Base-by-base conservation (phyloP, 2,113 vertebrate species). In the Lates calcarifer region DNA sequence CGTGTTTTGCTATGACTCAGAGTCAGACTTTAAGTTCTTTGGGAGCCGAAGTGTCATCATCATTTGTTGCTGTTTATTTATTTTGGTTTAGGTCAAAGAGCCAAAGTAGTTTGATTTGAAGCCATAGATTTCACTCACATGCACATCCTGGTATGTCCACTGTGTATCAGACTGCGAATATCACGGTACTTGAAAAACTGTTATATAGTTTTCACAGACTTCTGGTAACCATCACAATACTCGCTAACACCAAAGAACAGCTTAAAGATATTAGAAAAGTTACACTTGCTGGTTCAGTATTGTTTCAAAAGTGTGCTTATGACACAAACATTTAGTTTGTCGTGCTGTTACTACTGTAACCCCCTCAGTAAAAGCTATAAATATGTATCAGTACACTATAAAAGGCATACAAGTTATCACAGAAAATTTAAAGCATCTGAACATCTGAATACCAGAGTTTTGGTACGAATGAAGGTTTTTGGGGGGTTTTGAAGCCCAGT, bases 101-200 rank as follows among this genome's bases (percentile, higher is more conserved):
- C 78, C 84, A 83, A 82, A 84, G 56, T 74, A 57, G 77, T 63
- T 29, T 69, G 67, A 84, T 73, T 76, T 69, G 55, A 91, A 94
- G 90, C 90, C 91, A 90, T 90, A 75, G 61, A 77, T 86, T 85
- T 83, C 64, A 88, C 60, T 81, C 29, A 43, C 55, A 47, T 18
- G 31, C 65, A 64, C 10, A 14, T 66, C 74, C 68, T 61, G 37
- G 39, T 33, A 18, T 31, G 41, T 62, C 79, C 79, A 58, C 55
- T 72, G 22, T 15, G 43, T 26, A 61, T 71, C 62, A 67, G 26
- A 62, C 71, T 63, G 56, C 8, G 28, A 74, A 60, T 60, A 70
- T 81, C 75, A 79, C 60, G 4, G 74, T 91, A 93, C 91, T 93
- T 93, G 93, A 93, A 93, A 87, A 56, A 68, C 80, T 69, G 26